These are phyloP conservation scores for Desmodus rotundus DNA, from an alignment of 2,113 vertebrate genomes.

Conservation along the genomic window DNA sequence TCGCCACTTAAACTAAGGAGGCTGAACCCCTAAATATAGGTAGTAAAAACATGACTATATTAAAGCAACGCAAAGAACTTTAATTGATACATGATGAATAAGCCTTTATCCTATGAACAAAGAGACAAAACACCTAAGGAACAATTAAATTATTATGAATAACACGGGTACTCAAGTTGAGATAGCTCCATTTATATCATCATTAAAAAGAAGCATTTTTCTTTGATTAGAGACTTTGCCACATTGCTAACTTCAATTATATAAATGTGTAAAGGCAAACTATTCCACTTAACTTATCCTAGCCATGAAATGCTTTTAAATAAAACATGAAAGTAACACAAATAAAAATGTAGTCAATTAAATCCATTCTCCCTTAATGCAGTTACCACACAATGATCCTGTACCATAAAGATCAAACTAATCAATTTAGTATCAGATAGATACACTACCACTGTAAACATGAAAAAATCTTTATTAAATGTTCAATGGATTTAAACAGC, in stretches of 20 bases:
- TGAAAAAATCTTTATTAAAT: conserved; percentile 51
- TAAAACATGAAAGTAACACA: conserved; percentile 78
- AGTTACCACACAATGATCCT: conserved; percentile 73
- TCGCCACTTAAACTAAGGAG: background rate
- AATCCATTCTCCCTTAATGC: conserved; percentile 71
- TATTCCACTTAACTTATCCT: conserved; percentile 74
- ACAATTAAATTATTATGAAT: background rate
- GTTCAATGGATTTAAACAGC: conserved; percentile 20
- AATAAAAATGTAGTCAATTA: conserved; percentile 80
- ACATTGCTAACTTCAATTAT: conserved; percentile 69
- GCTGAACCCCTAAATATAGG: background rate
- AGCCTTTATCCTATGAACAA: conserved; percentile 7
- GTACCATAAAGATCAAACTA: conserved; percentile 73
- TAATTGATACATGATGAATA: background rate
- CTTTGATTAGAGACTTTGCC: conserved; percentile 57
- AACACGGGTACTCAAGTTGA: conserved; percentile 43
- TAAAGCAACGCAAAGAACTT: background rate
- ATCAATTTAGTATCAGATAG: conserved; percentile 69
- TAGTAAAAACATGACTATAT: background rate
- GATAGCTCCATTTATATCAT: conserved; percentile 6
- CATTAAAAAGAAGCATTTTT: conserved; percentile 25
- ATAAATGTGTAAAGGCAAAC: conserved; percentile 77
- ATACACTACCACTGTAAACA: conserved; percentile 31
- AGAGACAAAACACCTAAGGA: conserved; percentile 36
- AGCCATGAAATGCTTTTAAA: conserved; percentile 79